Conservation (phyloP, 2,113 vertebrate genomes). For the Ophthalmolycus amberensis region DNA sequence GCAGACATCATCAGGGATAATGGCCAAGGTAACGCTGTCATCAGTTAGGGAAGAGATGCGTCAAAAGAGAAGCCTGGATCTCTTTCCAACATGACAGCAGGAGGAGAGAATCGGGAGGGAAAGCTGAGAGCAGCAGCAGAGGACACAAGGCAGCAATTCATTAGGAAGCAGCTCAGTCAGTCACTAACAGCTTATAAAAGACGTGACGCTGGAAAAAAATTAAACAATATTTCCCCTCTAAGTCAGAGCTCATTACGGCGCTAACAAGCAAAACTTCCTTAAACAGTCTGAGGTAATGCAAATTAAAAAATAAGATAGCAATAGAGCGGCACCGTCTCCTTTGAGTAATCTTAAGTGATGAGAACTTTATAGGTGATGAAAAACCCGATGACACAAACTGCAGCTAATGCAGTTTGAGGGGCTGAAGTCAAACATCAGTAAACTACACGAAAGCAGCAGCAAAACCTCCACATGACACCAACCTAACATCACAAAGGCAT, state of each 20-base stretch:
- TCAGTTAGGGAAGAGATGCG: conserved; percentile 57
- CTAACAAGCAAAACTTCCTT: conserved; percentile 58
- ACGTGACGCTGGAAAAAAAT: conserved; percentile 25
- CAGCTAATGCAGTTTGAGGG: conserved; percentile 7
- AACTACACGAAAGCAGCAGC: neutral
- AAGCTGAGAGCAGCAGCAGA: conserved; percentile 41
- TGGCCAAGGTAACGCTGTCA: conserved; percentile 63
- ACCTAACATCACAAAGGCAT: neutral
- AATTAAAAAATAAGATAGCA: conserved; percentile 50
- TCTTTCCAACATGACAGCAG: conserved; percentile 71
- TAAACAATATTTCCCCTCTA: conserved; percentile 37
- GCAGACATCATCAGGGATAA: conserved; percentile 61
- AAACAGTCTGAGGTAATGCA: conserved; percentile 45
- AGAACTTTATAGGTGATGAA: conserved; percentile 21
- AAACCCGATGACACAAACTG: conserved; percentile 7
- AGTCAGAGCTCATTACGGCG: conserved; percentile 64
- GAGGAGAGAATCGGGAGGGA: conserved; percentile 54
- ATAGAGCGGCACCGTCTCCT: neutral
- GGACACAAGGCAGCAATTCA: conserved; percentile 59
- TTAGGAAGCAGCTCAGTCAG: conserved; percentile 68
- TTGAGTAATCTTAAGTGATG: neutral
- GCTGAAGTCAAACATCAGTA: conserved; percentile 16
- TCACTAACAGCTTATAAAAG: conserved; percentile 60
- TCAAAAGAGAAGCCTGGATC: conserved; percentile 62
- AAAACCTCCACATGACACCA: conserved; percentile 21